These are phyloP conservation scores for Syndactyla subalaris DNA, from an alignment of 2,797 vertebrate species.

Conservation along the genomic window DNA sequence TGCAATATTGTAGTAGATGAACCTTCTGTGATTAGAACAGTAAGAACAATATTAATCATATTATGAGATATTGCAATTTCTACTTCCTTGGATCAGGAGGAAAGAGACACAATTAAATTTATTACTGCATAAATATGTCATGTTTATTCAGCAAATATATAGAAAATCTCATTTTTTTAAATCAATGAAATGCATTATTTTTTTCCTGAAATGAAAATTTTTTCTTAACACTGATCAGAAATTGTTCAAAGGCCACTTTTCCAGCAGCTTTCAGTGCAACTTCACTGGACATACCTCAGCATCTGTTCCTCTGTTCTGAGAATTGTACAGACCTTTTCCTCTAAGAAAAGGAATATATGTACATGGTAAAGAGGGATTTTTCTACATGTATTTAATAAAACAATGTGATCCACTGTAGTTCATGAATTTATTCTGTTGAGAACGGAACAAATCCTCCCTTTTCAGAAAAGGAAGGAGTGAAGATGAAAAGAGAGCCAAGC, in stretches of 20 bases:
- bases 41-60: conserved; percentile 71
- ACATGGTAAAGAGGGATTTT: neutral
- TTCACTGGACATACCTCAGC: neutral
- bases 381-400: neutral
- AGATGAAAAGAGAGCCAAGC: neutral
- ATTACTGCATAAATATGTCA: conserved; percentile 49
- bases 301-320: neutral
- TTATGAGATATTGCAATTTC: conserved; percentile 59
- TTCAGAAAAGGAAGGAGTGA: neutral
- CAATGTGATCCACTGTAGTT: neutral
- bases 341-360: neutral
- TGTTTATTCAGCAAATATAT: conserved; percentile 52
- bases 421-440: neutral
- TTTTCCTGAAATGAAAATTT: neutral
- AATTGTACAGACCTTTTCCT: neutral
- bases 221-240: neutral
- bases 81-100: conserved; percentile 27
- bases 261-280: neutral
- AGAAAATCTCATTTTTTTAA: conserved; percentile 15
- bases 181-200: neutral
- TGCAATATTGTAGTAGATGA: conserved; percentile 66
- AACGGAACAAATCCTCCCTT: neutral
- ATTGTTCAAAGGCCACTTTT: neutral
- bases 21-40: conserved; percentile 62
- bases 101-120: conserved; percentile 51